phyloP scores from a whole-genome alignment of 1,140 invertebrate genomes.

The Diuraphis noxia region DNA sequence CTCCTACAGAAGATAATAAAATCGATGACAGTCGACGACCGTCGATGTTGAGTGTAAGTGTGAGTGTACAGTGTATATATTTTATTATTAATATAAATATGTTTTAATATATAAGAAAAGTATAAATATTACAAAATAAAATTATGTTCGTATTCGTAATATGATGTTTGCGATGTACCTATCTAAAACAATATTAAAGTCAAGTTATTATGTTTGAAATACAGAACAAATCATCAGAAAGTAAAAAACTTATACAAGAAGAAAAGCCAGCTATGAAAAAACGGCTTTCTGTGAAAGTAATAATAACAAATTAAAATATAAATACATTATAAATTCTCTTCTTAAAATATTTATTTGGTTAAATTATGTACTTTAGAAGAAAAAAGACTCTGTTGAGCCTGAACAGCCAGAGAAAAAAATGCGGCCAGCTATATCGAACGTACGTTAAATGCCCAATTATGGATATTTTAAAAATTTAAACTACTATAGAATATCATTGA shows the following conservation, averaged over 20 bases:
- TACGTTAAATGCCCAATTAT: not conserved
- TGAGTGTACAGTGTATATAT: not conserved
- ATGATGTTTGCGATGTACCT: too few relatives aligned
- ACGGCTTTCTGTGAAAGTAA: constrained; percentile 37
- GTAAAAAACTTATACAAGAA: not conserved
- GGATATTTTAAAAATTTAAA: not conserved
- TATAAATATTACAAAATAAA: not conserved
- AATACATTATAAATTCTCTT: not conserved
- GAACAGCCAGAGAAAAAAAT: constrained; percentile 48
- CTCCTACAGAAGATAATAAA: not conserved
- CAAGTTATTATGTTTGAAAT: not conserved
- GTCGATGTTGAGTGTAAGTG: constrained; percentile 23
- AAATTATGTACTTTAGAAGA: not conserved
- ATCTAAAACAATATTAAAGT: not conserved
- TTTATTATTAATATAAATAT: not conserved
- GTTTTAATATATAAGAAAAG: not conserved
- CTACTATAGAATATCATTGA: not conserved
- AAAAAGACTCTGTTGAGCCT: constrained; percentile 23
- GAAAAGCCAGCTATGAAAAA: not conserved
- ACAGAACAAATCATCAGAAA: not conserved
- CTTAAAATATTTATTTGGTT: not conserved
- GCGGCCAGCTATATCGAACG: constrained; percentile 39
- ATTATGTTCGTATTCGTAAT: not conserved
- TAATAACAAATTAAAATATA: not conserved
- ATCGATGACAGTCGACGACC: not conserved